Base-by-base conservation (phyloP, 2,113 vertebrate genomes). In the Scatophagus argus region DNA sequence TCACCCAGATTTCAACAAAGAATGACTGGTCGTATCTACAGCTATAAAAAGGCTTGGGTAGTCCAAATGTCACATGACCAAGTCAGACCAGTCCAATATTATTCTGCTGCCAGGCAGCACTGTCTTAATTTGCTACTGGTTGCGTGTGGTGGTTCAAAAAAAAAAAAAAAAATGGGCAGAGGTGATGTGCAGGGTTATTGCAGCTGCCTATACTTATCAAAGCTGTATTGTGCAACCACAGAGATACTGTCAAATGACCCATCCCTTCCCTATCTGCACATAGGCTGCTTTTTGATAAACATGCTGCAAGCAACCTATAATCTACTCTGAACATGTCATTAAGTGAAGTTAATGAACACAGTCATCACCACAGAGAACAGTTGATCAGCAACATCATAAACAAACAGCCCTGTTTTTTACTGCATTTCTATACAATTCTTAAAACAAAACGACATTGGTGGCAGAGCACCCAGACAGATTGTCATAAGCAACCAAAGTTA, bases 101-200 rank as follows among this genome's bases (percentile, higher is more conserved):
- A 36, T 52, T 44, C 23, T 51, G 39, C 34, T n/a, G 8, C 19
- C 19, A 65, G 29, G 32, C 29, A 41, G 41, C 16, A 46, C 0
- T 25, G 17, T 19, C 4, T 31, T 36, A 19, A 60, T 54, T 21
- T 56, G 34, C 29, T n/a, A 8, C 12, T 47, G 59, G 55, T 41
- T 58, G 49, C 58, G 69, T 72, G 54, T 54, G 46, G 7, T 46
- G 55, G 71, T 78, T 58, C n/a, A n/a, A n/a, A n/a, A n/a, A n/a
- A n/a, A n/a, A n/a, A n/a, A n/a, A 0, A 43, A 62, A 52, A 66
- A 52, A 29, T 13, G 14, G 9, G 43, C 46, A 32, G 39, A 71
- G 39, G 49, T 25, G 39, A 31, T n/a, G 31, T 3, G 7, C 7
- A 5, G 39, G 32, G 38, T 56, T 47, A 55, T 7, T 62, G 51